These are phyloP conservation scores for Empidonax alnorum DNA, from an alignment of 2,113 vertebrate genomes.

Conservation along the genomic window DNA sequence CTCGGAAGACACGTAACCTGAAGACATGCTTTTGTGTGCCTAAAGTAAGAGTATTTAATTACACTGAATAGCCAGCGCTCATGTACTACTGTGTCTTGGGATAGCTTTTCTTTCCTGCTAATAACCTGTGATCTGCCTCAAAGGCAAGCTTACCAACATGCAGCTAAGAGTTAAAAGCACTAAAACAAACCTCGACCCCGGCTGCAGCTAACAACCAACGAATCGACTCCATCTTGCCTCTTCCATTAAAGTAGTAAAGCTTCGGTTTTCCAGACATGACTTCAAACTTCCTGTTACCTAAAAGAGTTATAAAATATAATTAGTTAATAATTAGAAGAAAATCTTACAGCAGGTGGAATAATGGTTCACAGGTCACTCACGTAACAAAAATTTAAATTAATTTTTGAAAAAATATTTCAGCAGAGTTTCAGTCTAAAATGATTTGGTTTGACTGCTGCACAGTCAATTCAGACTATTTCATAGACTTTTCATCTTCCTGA, in stretches of 20 bases:
- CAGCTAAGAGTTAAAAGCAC: not conserved
- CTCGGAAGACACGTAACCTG: not conserved
- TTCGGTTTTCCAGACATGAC: constrained; percentile 81
- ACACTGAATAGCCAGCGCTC: not conserved
- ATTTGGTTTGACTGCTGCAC: not conserved
- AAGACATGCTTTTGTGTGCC: not conserved
- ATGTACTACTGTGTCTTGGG: not conserved
- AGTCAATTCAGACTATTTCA: not conserved
- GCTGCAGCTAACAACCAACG: constrained; percentile 85
- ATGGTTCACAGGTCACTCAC: not conserved
- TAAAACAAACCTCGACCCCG: constrained; percentile 77
- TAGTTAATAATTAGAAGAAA: not conserved
- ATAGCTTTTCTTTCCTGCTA: not conserved
- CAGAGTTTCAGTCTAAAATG: not conserved
- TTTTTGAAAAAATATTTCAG: not conserved
- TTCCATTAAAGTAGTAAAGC: constrained; percentile 86
- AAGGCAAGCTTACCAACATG: not conserved
- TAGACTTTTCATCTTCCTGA: not conserved
- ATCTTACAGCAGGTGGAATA: not conserved
- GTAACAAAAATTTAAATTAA: not conserved
- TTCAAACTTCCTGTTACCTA: constrained; percentile 27
- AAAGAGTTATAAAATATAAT: not conserved
- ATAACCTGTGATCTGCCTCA: not conserved
- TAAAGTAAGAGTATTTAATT: not conserved
- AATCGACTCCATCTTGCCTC: constrained; percentile 90